Evolutionary conservation across 2,797 vertebrate species (phyloP).

Genomic region (Syncerus caffer): DNA sequence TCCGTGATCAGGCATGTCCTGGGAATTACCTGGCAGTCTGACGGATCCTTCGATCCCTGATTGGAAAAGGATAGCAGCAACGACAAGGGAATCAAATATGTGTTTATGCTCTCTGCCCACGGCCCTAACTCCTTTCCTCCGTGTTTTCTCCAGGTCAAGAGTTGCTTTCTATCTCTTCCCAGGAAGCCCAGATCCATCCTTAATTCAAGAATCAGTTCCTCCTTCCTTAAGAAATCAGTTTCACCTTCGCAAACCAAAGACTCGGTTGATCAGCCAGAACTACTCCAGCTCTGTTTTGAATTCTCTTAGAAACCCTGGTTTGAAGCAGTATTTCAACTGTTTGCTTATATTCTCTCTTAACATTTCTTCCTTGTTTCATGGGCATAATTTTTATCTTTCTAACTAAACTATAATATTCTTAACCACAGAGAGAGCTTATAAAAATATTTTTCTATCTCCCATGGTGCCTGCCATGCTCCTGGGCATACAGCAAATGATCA

Average conservation of each 20-base stretch:
- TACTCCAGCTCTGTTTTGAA: neutral
- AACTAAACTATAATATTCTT: constrained; percentile 57
- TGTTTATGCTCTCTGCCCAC: neutral
- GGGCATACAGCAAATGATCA: constrained; percentile 48
- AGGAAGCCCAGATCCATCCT: neutral
- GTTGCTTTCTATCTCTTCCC: neutral
- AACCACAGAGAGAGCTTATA: constrained; percentile 64
- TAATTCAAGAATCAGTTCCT: neutral
- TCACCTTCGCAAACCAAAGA: neutral
- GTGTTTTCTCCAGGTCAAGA: neutral
- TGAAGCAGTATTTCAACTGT: neutral
- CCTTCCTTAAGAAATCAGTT: neutral
- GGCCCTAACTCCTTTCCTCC: neutral
- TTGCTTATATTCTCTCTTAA: constrained; percentile 28
- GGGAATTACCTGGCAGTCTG: neutral
- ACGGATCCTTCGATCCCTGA: neutral
- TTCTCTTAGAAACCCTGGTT: neutral
- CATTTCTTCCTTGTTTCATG: constrained; percentile 43
- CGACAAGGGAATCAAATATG: neutral
- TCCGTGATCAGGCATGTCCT: neutral
- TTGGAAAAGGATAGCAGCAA: neutral
- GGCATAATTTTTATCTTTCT: constrained; percentile 61
- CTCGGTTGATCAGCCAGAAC: neutral
- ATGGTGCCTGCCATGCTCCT: constrained; percentile 54
- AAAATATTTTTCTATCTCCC: constrained; percentile 70